Evolutionary conservation across 2,888 invertebrate genomes (phyloP), one percentile per base, ranked within the genome.

Genomic region (Hybos culiciformis): DNA sequence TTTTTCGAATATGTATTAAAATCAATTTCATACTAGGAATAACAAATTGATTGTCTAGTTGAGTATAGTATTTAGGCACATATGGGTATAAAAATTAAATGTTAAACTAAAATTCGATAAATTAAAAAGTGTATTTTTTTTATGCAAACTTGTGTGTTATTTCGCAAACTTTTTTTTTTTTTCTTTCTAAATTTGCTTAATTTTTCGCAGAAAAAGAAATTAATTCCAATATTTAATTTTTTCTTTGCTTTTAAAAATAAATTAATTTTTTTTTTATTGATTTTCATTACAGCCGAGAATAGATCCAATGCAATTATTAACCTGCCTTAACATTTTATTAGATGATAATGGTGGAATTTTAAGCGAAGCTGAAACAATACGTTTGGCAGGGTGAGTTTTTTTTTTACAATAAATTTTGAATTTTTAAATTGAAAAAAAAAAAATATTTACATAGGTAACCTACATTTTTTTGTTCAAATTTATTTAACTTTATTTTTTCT

Each of bases 331-430:
- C 59, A 86, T 92, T 48, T 75, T 93, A 41, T 69, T 94, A 50
- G 79, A 83, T 42, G 78, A 80, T 12, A 77, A 75, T 57, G 93
- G 93, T 44, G 92, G 92, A 37, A 91, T 94, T 55, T 80, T 84
- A 59, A 87, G 88, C 57, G 75, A 76, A 54, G 80, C 82, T 47
- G 92, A 93, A 73, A 91, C 93, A 7, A 80, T 80, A 52, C 77
- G 91, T 53, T 74, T 94, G 53, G 86, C 84, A 48, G 81, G 78
- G 88, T 88, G 74, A 75, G 77, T 69, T n/a, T n/a, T n/a, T n/a
- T n/a, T n/a, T n/a, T n/a, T 50, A 49, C 50, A 14, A 2, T n/a
- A 4, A 36, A 17, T 8, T 32, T 17, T 14, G 7, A 17, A 18
- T 15, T 17, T 14, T 31, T 4, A 7, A 29, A n/a, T 29, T 7